phyloP scores from a whole-genome alignment of 1,140 invertebrate species.

The Micrasema longulum region DNA sequence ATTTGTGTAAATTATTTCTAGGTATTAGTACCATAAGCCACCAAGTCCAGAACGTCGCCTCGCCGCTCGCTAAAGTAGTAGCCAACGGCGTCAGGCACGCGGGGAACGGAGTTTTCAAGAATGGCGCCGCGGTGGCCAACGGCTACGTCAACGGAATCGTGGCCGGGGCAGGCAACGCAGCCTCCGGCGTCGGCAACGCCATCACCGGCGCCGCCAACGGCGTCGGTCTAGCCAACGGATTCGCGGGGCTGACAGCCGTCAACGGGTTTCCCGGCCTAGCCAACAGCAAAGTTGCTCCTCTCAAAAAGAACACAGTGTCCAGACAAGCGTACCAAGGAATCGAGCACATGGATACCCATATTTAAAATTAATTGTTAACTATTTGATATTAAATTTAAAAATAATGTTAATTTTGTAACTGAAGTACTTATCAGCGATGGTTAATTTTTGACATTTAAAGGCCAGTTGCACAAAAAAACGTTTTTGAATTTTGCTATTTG shows the following conservation, averaged over 20 bases:
- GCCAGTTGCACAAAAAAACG: too few relatives aligned
- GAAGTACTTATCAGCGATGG: too few relatives aligned
- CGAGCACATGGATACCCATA: slow-evolving; percentile 50
- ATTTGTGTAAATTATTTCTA: too few relatives aligned
- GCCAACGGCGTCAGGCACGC: slow-evolving; percentile 51
- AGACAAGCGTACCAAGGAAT: slow-evolving; percentile 41
- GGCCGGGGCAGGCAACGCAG: slow-evolving; percentile 25
- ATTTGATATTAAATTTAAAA: neutral
- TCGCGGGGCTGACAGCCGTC: slow-evolving; percentile 36
- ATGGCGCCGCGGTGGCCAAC: slow-evolving; percentile 33
- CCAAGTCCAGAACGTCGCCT: slow-evolving; percentile 42
- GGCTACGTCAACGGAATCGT: slow-evolving; percentile 43
- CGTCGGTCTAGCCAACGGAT: slow-evolving; percentile 48
- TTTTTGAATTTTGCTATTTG: too few relatives aligned
- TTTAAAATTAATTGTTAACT: slow-evolving; percentile 33
- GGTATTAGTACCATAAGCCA: slow-evolving; percentile 53
- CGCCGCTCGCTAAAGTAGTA: neutral
- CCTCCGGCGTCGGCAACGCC: slow-evolving; percentile 28
- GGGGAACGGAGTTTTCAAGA: slow-evolving; percentile 36
- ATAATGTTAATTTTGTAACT: too few relatives aligned
- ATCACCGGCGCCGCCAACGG: slow-evolving; percentile 38
- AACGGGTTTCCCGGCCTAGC: slow-evolving; percentile 43
- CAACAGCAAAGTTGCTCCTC: slow-evolving; percentile 41
- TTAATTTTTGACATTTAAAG: too few relatives aligned
- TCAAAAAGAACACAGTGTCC: slow-evolving; percentile 20